These are phyloP conservation scores for Ridgeia piscesae DNA, from an alignment of 1,140 invertebrate species.

Conservation along the genomic window DNA sequence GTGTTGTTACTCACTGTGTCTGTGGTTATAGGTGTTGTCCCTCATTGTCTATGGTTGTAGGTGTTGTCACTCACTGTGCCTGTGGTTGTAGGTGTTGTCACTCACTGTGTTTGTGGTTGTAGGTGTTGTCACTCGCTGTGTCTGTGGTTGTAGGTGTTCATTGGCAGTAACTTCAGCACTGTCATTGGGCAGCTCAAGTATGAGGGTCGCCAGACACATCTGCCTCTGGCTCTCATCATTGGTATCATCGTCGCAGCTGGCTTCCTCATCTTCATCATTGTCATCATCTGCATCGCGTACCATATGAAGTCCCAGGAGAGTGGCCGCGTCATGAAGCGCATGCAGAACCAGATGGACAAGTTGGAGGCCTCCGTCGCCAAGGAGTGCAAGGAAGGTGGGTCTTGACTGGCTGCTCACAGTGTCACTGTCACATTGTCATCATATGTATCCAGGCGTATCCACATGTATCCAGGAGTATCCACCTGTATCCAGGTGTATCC, in stretches of 20 bases:
- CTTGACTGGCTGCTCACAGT: neutral
- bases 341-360: constrained; percentile 99
- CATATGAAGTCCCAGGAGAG: constrained; percentile 94
- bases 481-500: too few relatives aligned
- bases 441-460: too few relatives aligned
- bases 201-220: constrained; percentile 78
- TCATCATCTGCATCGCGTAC: constrained; percentile 88
- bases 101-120: constrained; percentile 72
- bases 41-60: too few relatives aligned
- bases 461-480: too few relatives aligned
- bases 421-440: neutral
- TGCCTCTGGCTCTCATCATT: constrained; percentile 75
- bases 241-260: constrained; percentile 71
- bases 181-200: constrained; percentile 91
- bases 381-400: constrained; percentile 88
- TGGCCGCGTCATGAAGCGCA: constrained; percentile 93
- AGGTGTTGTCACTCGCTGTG: neutral
- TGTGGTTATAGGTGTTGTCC: too few relatives aligned
- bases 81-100: constrained; percentile 43
- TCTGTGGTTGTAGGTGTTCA: constrained; percentile 63
- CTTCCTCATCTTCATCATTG: constrained; percentile 68
- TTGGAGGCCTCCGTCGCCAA: constrained; percentile 94
- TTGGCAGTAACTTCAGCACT: constrained; percentile 79
- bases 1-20: too few relatives aligned
- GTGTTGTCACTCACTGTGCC: too few relatives aligned